Conservation (phyloP, 2,888 invertebrate genomes). For the Gryllus longicercus region DNA sequence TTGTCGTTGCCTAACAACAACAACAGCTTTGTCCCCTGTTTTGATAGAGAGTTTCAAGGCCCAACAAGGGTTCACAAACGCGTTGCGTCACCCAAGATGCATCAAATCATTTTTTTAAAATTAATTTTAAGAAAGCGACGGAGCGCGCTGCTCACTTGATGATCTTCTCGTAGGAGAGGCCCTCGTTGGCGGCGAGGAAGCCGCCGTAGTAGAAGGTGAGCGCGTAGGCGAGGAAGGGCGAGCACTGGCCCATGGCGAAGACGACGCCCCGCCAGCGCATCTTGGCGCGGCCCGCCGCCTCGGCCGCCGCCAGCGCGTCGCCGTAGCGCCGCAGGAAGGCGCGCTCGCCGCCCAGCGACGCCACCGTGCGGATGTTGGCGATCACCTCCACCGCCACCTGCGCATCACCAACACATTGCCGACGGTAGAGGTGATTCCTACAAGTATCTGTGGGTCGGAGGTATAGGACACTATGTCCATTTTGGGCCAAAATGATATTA, state of each 20-base stretch:
- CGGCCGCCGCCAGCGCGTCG: conserved; percentile 53
- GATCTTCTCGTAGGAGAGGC: conserved; percentile 61
- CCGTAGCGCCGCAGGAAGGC: conserved; percentile 59
- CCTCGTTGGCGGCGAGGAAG: conserved; percentile 60
- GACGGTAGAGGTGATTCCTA: too few species aligned
- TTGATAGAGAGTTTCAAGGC: too few species aligned
- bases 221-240: conserved; percentile 69
- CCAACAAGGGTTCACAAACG: too few species aligned
- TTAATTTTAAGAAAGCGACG: not conserved
- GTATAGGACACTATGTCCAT: too few species aligned
- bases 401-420: not conserved
- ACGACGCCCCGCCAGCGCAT: conserved; percentile 64
- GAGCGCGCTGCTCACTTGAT: conserved; percentile 55
- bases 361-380: conserved; percentile 66
- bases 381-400: conserved; percentile 70
- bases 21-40: too few species aligned
- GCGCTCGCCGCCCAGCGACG: conserved; percentile 62
- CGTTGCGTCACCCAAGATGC: too few species aligned
- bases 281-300: conserved; percentile 51
- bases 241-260: conserved; percentile 68
- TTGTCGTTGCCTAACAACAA: too few species aligned
- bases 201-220: conserved; percentile 70
- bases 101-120: conserved; percentile 9
- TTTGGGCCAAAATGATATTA: too few species aligned
- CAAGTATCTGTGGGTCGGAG: too few species aligned